Evolutionary conservation across 2,113 vertebrate genomes (phyloP).

Genomic region (Leiothrix lutea): DNA sequence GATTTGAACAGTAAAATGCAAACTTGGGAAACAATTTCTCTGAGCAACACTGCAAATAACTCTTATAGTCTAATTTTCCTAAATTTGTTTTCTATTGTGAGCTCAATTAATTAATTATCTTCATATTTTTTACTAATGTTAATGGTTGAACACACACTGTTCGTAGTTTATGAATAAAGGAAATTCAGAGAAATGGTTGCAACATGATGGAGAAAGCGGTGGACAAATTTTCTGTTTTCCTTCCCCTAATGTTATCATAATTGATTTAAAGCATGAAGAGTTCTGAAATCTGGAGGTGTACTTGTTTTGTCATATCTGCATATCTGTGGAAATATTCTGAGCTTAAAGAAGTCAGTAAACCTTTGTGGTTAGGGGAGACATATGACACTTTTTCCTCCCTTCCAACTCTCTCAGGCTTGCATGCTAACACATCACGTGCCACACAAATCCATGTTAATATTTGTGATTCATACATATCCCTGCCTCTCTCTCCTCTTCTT

Average conservation of each 20-base stretch:
- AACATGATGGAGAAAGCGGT: background rate
- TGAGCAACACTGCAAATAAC: background rate
- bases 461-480: background rate
- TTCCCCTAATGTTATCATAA: background rate
- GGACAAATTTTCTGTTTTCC: background rate
- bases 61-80: background rate
- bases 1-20: background rate
- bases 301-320: slow-evolving; percentile 34
- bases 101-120: background rate
- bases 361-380: background rate
- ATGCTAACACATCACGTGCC: background rate
- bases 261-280: background rate
- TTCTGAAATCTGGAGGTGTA: slow-evolving; percentile 10
- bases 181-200: background rate
- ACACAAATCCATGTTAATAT: slow-evolving; percentile 25
- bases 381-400: background rate
- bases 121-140: background rate
- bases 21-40: background rate
- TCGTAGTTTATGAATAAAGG: background rate
- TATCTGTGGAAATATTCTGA: slow-evolving; percentile 2
- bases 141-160: background rate
- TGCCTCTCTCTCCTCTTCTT: background rate
- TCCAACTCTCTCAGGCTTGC: background rate
- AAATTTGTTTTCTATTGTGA: background rate
- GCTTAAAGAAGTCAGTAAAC: background rate